Evolutionary conservation across 2,888 invertebrate species (phyloP).

Genomic region (Spisula solida): DNA sequence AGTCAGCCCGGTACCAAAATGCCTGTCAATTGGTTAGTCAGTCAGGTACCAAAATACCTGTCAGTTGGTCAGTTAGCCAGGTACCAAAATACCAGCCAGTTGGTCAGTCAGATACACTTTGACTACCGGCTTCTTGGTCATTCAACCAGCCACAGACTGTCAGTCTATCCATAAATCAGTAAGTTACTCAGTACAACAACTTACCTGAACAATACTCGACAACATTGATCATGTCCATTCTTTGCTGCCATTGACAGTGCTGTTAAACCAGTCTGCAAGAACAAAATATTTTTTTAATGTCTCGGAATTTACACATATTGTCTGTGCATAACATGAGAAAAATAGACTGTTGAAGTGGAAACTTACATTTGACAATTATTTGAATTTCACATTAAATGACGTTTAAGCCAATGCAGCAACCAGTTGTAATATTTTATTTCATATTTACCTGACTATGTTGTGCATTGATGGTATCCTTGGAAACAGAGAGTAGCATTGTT

Average conservation of each 20-base stretch:
- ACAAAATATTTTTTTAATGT: not conserved
- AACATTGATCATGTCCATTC: conserved; percentile 76
- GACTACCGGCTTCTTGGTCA: too few species aligned
- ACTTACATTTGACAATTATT: too few species aligned
- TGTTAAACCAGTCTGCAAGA: conserved; percentile 80
- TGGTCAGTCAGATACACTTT: too few species aligned
- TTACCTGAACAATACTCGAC: conserved; percentile 80
- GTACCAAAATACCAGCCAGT: too few species aligned
- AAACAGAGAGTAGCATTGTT: conserved; percentile 69
- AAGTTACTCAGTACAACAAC: conserved; percentile 15
- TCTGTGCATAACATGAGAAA: not conserved
- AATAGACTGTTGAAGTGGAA: not conserved
- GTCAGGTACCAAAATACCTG: too few species aligned
- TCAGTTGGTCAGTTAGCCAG: too few species aligned
- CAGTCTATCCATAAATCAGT: not conserved
- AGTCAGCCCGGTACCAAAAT: too few species aligned
- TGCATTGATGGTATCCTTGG: conserved; percentile 77
- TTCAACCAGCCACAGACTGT: too few species aligned
- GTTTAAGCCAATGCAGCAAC: too few species aligned
- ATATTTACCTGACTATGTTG: conserved; percentile 78
- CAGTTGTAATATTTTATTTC: not conserved
- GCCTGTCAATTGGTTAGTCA: too few species aligned
- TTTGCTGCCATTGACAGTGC: conserved; percentile 83
- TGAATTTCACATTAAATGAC: too few species aligned
- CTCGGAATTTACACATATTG: too few species aligned